Base-by-base conservation (phyloP, 53 echinoderm and acorn worm genomes). In the Holothuria scabra region DNA sequence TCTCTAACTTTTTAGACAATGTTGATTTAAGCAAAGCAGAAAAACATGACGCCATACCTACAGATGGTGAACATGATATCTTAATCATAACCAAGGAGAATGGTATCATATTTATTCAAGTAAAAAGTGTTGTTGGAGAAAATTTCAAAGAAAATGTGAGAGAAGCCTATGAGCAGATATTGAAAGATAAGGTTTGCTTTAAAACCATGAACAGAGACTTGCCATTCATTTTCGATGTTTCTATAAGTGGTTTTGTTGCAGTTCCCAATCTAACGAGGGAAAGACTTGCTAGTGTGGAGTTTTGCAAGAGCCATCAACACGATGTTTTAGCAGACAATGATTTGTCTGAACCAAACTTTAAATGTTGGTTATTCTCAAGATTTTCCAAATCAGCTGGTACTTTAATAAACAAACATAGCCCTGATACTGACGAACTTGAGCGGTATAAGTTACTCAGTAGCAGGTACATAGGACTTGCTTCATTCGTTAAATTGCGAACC, bases 191-290 rank as follows among this genome's bases (percentile, higher is more conserved):
- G 38, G n/a, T 13, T 33, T 61, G 37, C 18, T 37, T 80, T 4
- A 80, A 33, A 30, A 33, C 37, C 16, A 80, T 80, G 80, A 80
- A 80, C 80, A 59, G 80, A 60, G 80, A 80, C 35, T 61, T 80
- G n/a, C 13, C 33, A 23, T 80, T 59, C 62, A 20, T 80, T 33
- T 23, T 20, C 1, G 24, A 19, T 21, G 8, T 80, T 10, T 62
- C 60, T 3, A 30, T 23, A 62, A 16, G n/a, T 19, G 60, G 33
- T 12, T 30, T 80, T 23, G 23, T 61, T 32, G 80, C 80, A 31
- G 37, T 80, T 8, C 60, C 60, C 13, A 61, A 80, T 18, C 37
- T 59, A 18, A 14, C 60, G 21, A 32, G 32, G 16, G 35, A 31
- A 60, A 1, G 33, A n/a, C 19, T 80, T 20, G 21, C 10, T 8